phyloP scores from a whole-genome alignment of 2,113 vertebrate species.

The Pipra filicauda region DNA sequence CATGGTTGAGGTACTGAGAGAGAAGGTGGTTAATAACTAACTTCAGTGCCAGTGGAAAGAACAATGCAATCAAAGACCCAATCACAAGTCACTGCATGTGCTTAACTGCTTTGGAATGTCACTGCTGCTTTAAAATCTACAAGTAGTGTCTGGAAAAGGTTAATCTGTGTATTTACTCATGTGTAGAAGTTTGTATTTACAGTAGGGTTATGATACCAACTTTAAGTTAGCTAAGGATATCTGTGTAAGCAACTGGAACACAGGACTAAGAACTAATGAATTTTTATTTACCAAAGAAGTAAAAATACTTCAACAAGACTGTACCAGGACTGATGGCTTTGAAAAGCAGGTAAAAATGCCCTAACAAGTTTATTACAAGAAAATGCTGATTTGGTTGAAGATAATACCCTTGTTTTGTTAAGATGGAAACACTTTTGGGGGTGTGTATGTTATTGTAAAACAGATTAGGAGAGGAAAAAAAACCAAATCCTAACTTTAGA shows the following conservation, averaged over 20 bases:
- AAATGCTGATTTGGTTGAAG: not conserved
- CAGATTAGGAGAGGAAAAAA: not conserved
- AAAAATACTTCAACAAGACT: slow-evolving; percentile 6
- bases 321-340: not conserved
- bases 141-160: slow-evolving; percentile 71
- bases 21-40: not conserved
- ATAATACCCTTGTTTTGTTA: not conserved
- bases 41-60: not conserved
- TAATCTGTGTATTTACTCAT: slow-evolving; percentile 73
- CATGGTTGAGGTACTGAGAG: not conserved
- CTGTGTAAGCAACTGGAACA: slow-evolving; percentile 70
- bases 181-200: slow-evolving; percentile 76
- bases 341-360: not conserved
- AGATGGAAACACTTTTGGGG: not conserved
- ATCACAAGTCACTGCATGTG: slow-evolving; percentile 41
- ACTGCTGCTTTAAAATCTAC: slow-evolving; percentile 69
- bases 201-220: slow-evolving; percentile 71
- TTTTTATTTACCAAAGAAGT: slow-evolving; percentile 65
- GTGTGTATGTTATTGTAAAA: not conserved
- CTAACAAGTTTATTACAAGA: not conserved
- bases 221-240: slow-evolving; percentile 71
- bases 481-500: not conserved
- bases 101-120: slow-evolving; percentile 59
- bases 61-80: slow-evolving; percentile 5
- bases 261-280: slow-evolving; percentile 66